Percentiles rank a stretch among this genome's conserved stretches.
phyloP scores from a whole-genome alignment of 2,113 vertebrate genomes.

The Candoia aspera region DNA sequence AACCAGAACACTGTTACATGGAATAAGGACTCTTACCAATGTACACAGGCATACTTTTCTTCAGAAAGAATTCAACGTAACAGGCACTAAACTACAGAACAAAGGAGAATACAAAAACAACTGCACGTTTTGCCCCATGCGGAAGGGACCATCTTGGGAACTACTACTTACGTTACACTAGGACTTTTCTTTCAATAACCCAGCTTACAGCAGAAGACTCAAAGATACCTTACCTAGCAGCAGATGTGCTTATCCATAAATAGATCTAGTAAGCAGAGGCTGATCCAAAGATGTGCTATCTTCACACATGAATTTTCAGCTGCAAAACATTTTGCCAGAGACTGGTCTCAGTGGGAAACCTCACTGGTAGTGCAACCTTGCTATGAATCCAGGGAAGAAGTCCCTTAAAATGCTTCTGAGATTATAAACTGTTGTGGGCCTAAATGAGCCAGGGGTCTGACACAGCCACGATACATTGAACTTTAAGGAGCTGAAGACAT shows the following conservation, averaged over 20 bases:
- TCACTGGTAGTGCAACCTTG: background rate
- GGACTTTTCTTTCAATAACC: background rate
- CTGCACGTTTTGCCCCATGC: slow-evolving; percentile 36
- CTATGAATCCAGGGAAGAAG: background rate
- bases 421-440: background rate
- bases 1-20: background rate
- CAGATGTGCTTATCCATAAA: background rate
- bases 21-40: background rate
- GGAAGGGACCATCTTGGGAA: slow-evolving; percentile 38
- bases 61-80: slow-evolving; percentile 34
- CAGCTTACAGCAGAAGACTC: background rate
- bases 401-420: background rate
- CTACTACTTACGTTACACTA: background rate
- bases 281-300: background rate
- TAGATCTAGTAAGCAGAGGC: background rate
- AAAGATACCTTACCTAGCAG: background rate
- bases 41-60: slow-evolving; percentile 20
- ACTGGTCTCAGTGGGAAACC: background rate
- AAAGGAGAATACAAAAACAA: slow-evolving; percentile 30
- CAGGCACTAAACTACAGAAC: slow-evolving; percentile 24
- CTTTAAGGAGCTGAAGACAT: background rate
- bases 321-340: background rate
- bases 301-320: background rate
- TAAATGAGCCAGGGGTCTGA: background rate
- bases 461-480: background rate